These are phyloP conservation scores for Camponotus fellah DNA, from an alignment of 2,888 invertebrate species.

Conservation along the genomic window DNA sequence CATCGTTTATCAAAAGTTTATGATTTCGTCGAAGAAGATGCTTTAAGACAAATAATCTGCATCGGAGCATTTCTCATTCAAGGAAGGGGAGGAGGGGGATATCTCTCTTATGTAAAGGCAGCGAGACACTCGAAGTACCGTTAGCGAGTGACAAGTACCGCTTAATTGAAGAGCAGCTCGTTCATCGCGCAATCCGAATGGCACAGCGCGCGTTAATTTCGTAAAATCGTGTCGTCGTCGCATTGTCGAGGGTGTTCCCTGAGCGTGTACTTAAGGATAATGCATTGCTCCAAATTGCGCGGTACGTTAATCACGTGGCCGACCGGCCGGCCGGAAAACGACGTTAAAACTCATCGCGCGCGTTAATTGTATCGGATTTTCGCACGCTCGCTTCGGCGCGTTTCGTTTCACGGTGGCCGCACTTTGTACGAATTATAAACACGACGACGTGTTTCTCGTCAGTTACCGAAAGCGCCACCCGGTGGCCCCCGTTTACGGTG, in stretches of 20 bases:
- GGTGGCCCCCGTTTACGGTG: conserved; percentile 7
- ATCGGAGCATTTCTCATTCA: neutral
- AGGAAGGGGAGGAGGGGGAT: neutral
- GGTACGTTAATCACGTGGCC: conserved; percentile 71
- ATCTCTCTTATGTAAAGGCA: neutral
- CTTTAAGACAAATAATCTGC: neutral
- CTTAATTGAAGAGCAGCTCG: conserved; percentile 27
- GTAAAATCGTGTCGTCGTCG: conserved; percentile 33
- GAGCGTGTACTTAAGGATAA: conserved; percentile 42
- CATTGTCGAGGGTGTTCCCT: neutral
- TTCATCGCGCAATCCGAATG: neutral
- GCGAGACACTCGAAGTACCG: conserved; percentile 8
- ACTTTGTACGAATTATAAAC: conserved; percentile 20
- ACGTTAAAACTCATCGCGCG: conserved; percentile 73
- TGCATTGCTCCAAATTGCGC: conserved; percentile 69
- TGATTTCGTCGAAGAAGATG: neutral
- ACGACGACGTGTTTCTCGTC: conserved; percentile 15
- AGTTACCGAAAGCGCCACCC: neutral
- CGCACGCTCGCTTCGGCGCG: conserved; percentile 39
- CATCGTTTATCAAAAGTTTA: neutral
- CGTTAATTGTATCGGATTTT: conserved; percentile 76
- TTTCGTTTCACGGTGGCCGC: conserved; percentile 41
- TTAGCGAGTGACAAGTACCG: conserved; percentile 23
- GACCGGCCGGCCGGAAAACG: conserved; percentile 70
- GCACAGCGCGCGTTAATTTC: conserved; percentile 28